These are phyloP conservation scores for Hestina assimilis DNA, from an alignment of 1,140 invertebrate genomes.

Conservation along the genomic window DNA sequence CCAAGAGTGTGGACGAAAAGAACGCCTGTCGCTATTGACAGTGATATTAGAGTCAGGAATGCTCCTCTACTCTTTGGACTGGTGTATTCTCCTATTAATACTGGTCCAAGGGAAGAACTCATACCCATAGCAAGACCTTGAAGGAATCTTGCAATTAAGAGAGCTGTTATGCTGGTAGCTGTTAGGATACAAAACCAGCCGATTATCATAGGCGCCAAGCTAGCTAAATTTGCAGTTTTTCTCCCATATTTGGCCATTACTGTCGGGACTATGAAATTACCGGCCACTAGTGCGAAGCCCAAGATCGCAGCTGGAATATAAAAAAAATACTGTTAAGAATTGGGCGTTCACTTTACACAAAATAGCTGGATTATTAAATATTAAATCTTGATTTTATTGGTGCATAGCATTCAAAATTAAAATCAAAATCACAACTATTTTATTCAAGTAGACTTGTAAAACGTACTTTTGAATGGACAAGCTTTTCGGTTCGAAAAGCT, in stretches of 20 bases:
- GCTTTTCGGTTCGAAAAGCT: too few relatives aligned
- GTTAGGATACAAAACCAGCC: slow-evolving; percentile 54
- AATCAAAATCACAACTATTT: too few relatives aligned
- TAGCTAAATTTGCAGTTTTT: slow-evolving; percentile 48
- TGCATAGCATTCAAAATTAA: too few relatives aligned
- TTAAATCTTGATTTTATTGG: background rate
- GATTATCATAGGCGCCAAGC: slow-evolving; percentile 43
- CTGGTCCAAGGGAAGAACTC: slow-evolving; percentile 35
- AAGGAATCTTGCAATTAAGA: slow-evolving; percentile 32
- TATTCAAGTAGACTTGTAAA: background rate
- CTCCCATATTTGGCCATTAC: slow-evolving; percentile 59
- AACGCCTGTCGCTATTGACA: slow-evolving; percentile 75
- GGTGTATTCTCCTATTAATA: slow-evolving; percentile 56
- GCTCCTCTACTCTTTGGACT: slow-evolving; percentile 76
- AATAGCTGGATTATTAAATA: too few relatives aligned
- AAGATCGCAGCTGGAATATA: slow-evolving; percentile 50
- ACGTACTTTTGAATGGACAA: too few relatives aligned
- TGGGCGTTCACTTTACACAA: too few relatives aligned
- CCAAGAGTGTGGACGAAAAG: slow-evolving; percentile 77
- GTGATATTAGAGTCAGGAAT: slow-evolving; percentile 71
- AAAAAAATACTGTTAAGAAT: background rate
- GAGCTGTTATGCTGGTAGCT: slow-evolving; percentile 35
- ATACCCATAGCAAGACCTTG: slow-evolving; percentile 36
- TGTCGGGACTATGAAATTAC: slow-evolving; percentile 52
- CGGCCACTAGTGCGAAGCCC: slow-evolving; percentile 48